Conservation (phyloP, 2,888 invertebrate species). For the Drosophila emarginata region DNA sequence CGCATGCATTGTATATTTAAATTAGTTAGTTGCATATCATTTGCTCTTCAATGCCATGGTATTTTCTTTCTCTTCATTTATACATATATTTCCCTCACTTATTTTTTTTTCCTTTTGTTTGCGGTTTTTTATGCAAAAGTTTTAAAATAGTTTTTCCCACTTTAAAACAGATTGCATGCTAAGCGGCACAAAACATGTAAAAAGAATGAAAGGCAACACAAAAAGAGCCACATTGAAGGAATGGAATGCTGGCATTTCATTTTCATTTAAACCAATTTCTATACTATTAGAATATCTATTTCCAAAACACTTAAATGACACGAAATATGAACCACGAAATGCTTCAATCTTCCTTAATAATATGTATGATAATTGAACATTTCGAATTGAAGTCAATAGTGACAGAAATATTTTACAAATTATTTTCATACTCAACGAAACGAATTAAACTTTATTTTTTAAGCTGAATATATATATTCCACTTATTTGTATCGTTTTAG, state of each 20-base stretch:
- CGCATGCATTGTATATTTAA: conserved; percentile 14
- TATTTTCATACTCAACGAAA: no score
- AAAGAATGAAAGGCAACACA: not conserved
- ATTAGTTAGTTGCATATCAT: conserved; percentile 11
- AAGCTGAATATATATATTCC: no score
- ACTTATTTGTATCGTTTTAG: no score
- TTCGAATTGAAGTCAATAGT: no score
- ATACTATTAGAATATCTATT: no score
- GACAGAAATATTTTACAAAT: no score
- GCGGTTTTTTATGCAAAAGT: conserved; percentile 7
- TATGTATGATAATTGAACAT: not conserved
- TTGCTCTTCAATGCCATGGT: conserved; percentile 14
- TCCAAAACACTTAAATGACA: not conserved
- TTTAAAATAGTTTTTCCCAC: conserved; percentile 14
- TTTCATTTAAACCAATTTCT: not conserved
- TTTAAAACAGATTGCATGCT: conserved; percentile 18
- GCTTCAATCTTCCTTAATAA: not conserved
- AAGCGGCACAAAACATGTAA: conserved; percentile 6
- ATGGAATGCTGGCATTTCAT: conserved; percentile 3
- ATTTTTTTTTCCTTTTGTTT: not conserved
- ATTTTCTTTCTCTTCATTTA: conserved; percentile 11
- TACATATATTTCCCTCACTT: not conserved
- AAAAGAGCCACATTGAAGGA: conserved; percentile 1
- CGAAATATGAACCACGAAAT: not conserved
- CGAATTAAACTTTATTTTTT: no score